Percentiles rank a stretch among this genome's conserved stretches.
Evolutionary conservation across 1,140 invertebrate genomes (phyloP).

Genomic region (Drosophila tropicalis): DNA sequence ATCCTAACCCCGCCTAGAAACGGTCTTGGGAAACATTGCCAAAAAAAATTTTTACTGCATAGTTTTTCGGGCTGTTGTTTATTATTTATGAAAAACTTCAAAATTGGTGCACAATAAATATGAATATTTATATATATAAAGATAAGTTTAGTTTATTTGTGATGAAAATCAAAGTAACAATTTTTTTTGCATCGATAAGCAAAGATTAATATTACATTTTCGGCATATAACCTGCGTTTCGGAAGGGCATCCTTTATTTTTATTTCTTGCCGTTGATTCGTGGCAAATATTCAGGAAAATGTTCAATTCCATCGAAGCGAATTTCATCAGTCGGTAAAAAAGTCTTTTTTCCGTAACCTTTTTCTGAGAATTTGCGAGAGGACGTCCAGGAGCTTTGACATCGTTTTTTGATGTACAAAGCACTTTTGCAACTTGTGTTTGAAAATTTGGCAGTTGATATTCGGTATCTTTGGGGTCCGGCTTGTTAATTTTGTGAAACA

Average conservation of each 20-base stretch:
- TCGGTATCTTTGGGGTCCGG: background rate
- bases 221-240: conserved; percentile 5
- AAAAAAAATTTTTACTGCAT: background rate
- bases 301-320: conserved; percentile 1
- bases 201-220: conserved; percentile 6
- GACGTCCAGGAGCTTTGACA: conserved; percentile 2
- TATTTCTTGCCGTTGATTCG: background rate
- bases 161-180: too few relatives aligned
- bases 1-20: conserved; percentile 4
- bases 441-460: too few relatives aligned
- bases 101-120: too few relatives aligned
- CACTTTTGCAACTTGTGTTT: conserved; percentile 3
- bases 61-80: background rate
- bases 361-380: background rate
- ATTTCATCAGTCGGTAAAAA: conserved; percentile 3
- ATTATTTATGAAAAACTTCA: too few relatives aligned
- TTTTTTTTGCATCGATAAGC: too few relatives aligned
- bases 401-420: conserved; percentile 1
- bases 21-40: background rate
- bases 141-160: conserved; percentile 1
- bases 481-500: too few relatives aligned
- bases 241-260: background rate
- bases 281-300: too few relatives aligned
- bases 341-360: background rate
- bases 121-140: background rate